These are phyloP conservation scores for Caenorhabditis imperialis DNA, from an alignment of 2,888 invertebrate species.

Conservation along the genomic window DNA sequence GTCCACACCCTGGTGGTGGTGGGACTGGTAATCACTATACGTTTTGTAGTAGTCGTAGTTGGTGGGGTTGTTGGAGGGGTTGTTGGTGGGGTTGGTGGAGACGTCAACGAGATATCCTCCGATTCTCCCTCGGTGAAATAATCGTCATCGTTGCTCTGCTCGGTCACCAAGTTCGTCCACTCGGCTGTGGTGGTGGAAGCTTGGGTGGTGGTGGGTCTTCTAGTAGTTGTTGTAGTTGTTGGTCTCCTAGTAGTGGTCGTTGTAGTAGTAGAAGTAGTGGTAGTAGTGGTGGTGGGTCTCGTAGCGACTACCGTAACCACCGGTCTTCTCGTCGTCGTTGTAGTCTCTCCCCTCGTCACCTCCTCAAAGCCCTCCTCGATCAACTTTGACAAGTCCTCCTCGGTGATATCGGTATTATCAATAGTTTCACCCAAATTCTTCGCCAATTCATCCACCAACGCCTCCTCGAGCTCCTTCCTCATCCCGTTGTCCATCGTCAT, in stretches of 20 bases:
- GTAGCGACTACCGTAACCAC: slow-evolving; percentile 12
- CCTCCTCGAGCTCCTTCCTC: slow-evolving; percentile 62
- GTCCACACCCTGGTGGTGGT: slow-evolving; percentile 11
- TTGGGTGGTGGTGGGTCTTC: slow-evolving; percentile 13
- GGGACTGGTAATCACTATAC: slow-evolving; percentile 9
- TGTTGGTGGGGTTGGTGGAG: neutral
- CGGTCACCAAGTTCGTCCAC: slow-evolving; percentile 9
- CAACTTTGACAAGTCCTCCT: slow-evolving; percentile 52
- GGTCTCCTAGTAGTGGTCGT: slow-evolving; percentile 20
- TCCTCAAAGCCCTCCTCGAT: slow-evolving; percentile 61
- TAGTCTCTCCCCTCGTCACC: slow-evolving; percentile 9
- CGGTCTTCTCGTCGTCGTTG: slow-evolving; percentile 24
- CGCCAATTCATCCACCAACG: slow-evolving; percentile 61
- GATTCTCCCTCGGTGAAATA: slow-evolving; percentile 24
- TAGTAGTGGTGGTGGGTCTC: slow-evolving; percentile 23
- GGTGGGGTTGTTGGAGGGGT: neutral
- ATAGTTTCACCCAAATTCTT: slow-evolving; percentile 62
- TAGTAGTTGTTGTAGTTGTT: slow-evolving; percentile 24
- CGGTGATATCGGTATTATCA: slow-evolving; percentile 55
- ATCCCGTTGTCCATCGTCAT: slow-evolving; percentile 56
- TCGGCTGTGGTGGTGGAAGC: slow-evolving; percentile 8
- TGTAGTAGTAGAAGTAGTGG: slow-evolving; percentile 20
- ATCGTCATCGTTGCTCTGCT: slow-evolving; percentile 22
- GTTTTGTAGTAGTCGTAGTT: slow-evolving; percentile 9
- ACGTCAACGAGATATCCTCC: slow-evolving; percentile 29